Evolutionary conservation across 2,888 invertebrate species (phyloP), one percentile per base, ranked within the genome.

Genomic region (Caenorhabditis sp.): DNA sequence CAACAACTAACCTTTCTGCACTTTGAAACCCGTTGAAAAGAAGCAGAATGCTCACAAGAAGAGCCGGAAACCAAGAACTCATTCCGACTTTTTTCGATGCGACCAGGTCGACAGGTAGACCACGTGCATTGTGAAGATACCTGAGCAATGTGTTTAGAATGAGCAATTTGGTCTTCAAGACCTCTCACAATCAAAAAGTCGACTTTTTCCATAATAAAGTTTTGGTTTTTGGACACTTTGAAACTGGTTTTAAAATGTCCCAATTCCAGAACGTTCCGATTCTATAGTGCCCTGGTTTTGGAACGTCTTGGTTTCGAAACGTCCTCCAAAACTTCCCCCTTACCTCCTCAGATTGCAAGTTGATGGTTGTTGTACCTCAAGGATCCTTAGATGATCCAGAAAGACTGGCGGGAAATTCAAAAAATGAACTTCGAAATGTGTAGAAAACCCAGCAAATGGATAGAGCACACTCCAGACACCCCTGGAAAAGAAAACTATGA

Each of bases 21-120:
- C 22, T 44, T 19, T 2, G 10, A 12, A 63, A 63, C 26, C 26
- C 12, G 44, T 16, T 38, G 31, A 58, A 16, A 24, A 24, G 61
- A 19, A 28, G 28, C 12, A 72, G 10, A 35, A 24, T 24, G 6
- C 3, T 41, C 0, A 22, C 19, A 35, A 59, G 31, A 59, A 28
- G n/a, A n/a, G n/a, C n/a, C n/a, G n/a, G n/a, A n/a, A n/a, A n/a
- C 16, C 24, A 3, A 0, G 58, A 47, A 49, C 44, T 54, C 54
- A 70, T 77, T 63, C 41, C 38, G 16, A 61, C 41, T 79, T 79
- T 79, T 79, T 70, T 54, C 70, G 79, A 64, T 72, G 70, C 64
- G 79, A 79, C 70, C 79, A 79, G 22, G 64, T 79, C 64, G 79
- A 70, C 35, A 64, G 79, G 24, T 79, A 79, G 56, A 24, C 64